phyloP scores from a whole-genome alignment of 1,140 invertebrate species.

The Drosophila erecta region DNA sequence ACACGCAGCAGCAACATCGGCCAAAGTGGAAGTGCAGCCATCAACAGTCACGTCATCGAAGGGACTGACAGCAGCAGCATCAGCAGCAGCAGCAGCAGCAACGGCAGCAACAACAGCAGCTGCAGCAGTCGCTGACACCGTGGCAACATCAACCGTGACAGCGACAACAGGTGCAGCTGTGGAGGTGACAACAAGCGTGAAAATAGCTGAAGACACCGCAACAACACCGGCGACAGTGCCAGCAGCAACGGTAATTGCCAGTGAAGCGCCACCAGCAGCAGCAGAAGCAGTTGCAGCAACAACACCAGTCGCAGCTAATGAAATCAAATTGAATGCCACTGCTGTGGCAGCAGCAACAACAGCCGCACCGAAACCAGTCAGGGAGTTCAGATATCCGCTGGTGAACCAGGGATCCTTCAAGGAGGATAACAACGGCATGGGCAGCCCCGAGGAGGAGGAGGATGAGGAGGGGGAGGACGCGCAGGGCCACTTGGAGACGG shows the following conservation, averaged over 20 bases:
- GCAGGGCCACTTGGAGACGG: not conserved
- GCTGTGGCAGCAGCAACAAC: slow-evolving; percentile 26
- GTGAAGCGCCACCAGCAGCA: slow-evolving; percentile 23
- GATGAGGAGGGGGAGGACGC: not conserved
- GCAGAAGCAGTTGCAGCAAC: slow-evolving; percentile 23
- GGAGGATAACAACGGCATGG: slow-evolving; percentile 14
- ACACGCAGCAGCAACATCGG: slow-evolving; percentile 5
- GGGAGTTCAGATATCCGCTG: not conserved
- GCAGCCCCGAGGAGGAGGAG: slow-evolving; percentile 21
- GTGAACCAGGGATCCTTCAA: slow-evolving; percentile 8
- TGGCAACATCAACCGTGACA: slow-evolving; percentile 30
- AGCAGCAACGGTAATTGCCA: slow-evolving; percentile 28
- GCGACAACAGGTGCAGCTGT: slow-evolving; percentile 17
- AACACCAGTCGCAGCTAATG: slow-evolving; percentile 21
- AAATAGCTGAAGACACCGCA: slow-evolving; percentile 30
- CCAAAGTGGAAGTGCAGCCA: slow-evolving; percentile 20
- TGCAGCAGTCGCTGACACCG: not conserved
- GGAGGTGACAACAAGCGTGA: slow-evolving; percentile 24
- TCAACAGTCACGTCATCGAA: slow-evolving; percentile 29
- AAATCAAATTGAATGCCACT: slow-evolving; percentile 13
- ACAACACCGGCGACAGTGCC: slow-evolving; percentile 13
- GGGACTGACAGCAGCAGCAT: slow-evolving; percentile 18
- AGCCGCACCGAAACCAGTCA: not conserved
- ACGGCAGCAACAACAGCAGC: slow-evolving; percentile 19
- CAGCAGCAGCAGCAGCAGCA: slow-evolving; percentile 16